These are phyloP conservation scores for Lagopus muta DNA, from an alignment of 2,113 vertebrate genomes.

Conservation along the genomic window DNA sequence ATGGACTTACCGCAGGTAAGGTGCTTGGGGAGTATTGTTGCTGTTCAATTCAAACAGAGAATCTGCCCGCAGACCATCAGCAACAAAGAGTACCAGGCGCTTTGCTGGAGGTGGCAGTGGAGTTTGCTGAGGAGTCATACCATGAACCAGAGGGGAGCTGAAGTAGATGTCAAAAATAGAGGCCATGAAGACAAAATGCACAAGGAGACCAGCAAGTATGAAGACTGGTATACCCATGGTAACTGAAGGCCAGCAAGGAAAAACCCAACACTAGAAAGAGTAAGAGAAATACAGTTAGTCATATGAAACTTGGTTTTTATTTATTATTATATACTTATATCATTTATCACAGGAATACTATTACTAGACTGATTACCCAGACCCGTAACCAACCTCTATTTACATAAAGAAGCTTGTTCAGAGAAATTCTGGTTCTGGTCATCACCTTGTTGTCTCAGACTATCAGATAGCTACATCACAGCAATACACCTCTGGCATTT, in stretches of 20 bases:
- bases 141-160: constrained; percentile 95
- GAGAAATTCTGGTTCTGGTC: not conserved
- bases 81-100: constrained; percentile 90
- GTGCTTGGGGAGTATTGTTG: constrained; percentile 76
- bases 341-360: not conserved
- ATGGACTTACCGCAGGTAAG: constrained; percentile 86
- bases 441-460: not conserved
- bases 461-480: not conserved
- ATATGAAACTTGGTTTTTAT: not conserved
- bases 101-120: constrained; percentile 85
- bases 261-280: constrained; percentile 13
- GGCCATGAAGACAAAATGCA: constrained; percentile 91
- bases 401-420: not conserved
- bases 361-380: not conserved
- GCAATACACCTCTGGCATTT: not conserved
- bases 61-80: constrained; percentile 93
- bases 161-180: constrained; percentile 99
- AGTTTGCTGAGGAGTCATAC: constrained; percentile 88
- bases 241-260: not conserved
- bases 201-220: constrained; percentile 85
- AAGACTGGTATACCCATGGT: constrained; percentile 83
- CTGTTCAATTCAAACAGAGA: constrained; percentile 81
- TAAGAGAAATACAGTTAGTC: not conserved
- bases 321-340: not conserved
- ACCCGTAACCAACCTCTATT: not conserved